A percentile compares a stretch with the other conserved stretches of the same genome.
Conservation (phyloP, 2,797 vertebrate species). For the Telmatherina bonti region DNA sequence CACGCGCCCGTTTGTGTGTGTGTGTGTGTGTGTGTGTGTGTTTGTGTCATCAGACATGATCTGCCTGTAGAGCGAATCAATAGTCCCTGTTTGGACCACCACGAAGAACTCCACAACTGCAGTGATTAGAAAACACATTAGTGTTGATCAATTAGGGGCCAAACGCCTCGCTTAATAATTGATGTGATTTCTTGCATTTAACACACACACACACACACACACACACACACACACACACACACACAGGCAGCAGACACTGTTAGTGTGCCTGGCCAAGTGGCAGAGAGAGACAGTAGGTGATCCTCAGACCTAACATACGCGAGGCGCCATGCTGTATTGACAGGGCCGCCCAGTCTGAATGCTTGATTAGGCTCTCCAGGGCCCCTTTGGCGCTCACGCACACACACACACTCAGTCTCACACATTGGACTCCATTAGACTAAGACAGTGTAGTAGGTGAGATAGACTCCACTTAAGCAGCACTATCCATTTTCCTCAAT, state of each 20-base stretch:
- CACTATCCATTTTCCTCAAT: slow-evolving; percentile 85
- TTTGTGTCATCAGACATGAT: slow-evolving; percentile 56
- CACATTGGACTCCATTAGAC: slow-evolving; percentile 84
- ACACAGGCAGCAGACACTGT: slow-evolving; percentile 79
- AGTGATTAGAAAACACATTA: slow-evolving; percentile 99
- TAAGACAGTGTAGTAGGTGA: slow-evolving; percentile 84
- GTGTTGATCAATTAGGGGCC: slow-evolving; percentile 98
- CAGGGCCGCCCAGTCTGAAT: slow-evolving; percentile 92
- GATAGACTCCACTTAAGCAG: slow-evolving; percentile 86
- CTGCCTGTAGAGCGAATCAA: slow-evolving; percentile 85
- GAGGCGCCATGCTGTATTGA: slow-evolving; percentile 95
- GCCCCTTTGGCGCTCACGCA: slow-evolving; percentile 83
- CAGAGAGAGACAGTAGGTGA: slow-evolving; percentile 80
- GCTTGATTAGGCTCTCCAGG: slow-evolving; percentile 95
- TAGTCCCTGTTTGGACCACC: slow-evolving; percentile 96
- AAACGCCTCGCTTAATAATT: slow-evolving; percentile 99
- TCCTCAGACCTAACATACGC: slow-evolving; percentile 91
- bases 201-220: slow-evolving; percentile 48
- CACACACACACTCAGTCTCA: slow-evolving; percentile 72
- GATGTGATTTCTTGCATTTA: slow-evolving; percentile 83
- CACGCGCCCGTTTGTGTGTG: slow-evolving; percentile 33
- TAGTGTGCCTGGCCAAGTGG: slow-evolving; percentile 80
- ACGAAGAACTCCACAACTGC: slow-evolving; percentile 98
- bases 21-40: slow-evolving; percentile 49
- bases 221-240: slow-evolving; percentile 51